Percentiles rank a stretch among this genome's conserved stretches.
These are phyloP conservation scores for Pantherophis alleghaniensis DNA, from an alignment of 2,797 vertebrate species.

Conservation along the genomic window DNA sequence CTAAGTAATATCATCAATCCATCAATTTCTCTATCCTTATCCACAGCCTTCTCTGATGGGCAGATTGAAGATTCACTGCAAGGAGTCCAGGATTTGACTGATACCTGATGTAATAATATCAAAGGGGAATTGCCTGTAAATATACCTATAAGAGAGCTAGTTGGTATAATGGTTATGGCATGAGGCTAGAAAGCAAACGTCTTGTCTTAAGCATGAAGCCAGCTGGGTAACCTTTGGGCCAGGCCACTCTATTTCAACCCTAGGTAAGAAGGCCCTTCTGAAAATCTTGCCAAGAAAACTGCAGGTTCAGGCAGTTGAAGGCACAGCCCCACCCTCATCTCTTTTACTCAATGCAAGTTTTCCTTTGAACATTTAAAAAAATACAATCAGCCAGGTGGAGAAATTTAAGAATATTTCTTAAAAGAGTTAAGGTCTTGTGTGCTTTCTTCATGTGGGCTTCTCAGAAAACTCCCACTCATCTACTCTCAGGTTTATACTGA, in stretches of 20 bases:
- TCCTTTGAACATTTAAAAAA: background rate
- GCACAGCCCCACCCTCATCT: background rate
- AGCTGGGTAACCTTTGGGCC: background rate
- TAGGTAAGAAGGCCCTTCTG: background rate
- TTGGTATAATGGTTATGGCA: background rate
- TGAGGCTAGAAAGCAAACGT: background rate
- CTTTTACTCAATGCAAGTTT: background rate
- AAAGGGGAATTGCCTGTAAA: background rate
- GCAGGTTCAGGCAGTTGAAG: background rate
- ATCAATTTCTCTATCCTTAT: background rate
- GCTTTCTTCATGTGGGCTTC: background rate
- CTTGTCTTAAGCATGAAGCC: background rate
- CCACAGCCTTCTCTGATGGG: background rate
- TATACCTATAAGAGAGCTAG: background rate
- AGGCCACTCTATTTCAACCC: background rate
- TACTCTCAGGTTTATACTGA: background rate
- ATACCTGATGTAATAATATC: background rate
- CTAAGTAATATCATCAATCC: background rate
- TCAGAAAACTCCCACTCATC: background rate
- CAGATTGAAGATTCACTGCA: background rate
- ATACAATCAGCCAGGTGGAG: background rate
- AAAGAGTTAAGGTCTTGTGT: background rate
- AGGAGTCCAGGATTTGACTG: background rate
- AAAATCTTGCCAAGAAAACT: background rate
- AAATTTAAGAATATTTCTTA: background rate